These are phyloP conservation scores for Matsumurasca onukii DNA, from an alignment of 1,140 invertebrate genomes.

Conservation along the genomic window DNA sequence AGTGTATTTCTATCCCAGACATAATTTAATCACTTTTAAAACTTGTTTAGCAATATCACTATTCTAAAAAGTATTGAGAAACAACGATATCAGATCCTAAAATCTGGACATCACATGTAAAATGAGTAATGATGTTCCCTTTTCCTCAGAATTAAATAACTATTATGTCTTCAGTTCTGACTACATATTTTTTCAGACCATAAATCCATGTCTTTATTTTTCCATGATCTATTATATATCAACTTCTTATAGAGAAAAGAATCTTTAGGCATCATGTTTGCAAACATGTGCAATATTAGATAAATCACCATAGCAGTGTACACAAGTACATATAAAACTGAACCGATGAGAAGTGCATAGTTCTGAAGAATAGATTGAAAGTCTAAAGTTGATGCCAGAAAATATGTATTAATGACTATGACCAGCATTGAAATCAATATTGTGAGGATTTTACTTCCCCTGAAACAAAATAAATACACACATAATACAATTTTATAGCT, in stretches of 20 bases:
- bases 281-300: constrained; percentile 11
- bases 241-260: not conserved
- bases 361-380: not conserved
- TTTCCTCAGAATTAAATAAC: no score
- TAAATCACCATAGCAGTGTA: not conserved
- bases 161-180: no score
- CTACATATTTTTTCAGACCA: no score
- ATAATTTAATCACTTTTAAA: no score
- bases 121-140: no score
- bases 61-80: no score
- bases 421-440: constrained; percentile 67
- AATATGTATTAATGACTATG: constrained; percentile 81
- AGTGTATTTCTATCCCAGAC: no score
- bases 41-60: no score
- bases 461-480: constrained; percentile 47
- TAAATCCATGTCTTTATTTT: constrained; percentile 8
- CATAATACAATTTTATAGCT: not conserved
- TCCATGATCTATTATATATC: not conserved
- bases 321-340: not conserved
- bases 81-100: no score
- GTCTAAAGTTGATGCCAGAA: constrained; percentile 55
- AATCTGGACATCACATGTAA: no score
- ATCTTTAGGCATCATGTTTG: not conserved
- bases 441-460: constrained; percentile 67
- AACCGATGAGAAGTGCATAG: not conserved